Evolutionary conservation across 2,113 vertebrate genomes (phyloP), one percentile per base, ranked within the genome.

Genomic region (Aegotheles bennettii): DNA sequence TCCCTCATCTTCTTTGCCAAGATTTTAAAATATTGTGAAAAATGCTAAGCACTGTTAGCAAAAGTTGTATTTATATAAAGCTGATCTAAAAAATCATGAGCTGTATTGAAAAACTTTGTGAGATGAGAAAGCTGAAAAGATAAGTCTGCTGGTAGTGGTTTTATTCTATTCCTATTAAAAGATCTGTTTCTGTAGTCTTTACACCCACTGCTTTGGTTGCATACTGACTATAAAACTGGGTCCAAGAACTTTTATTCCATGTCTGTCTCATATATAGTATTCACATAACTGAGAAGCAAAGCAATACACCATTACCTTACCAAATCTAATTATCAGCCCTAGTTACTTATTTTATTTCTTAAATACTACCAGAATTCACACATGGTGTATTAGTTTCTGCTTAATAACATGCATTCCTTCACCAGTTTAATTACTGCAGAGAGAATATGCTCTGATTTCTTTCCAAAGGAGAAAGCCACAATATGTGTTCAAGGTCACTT

Each of bases 331-430:
- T 92, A 88, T 38, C 57, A 87, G 40, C 25, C 79, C 31, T 61
- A 69, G 20, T 25, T 2, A 82, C 87, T 79, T 84, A 76, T 89
- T 92, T 95, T 89, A 92, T 69, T 93, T 91, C 56, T 87, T 53
- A 84, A 79, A 73, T 59, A 71, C 36, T 48, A 80, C 31, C 45
- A 79, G 57, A 89, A 87, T 43, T 89, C 45, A 84, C 33, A 84
- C 15, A 73, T 36, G 36, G n/a, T 69, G 3, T 76, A 73, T 87
- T 79, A 79, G 33, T 91, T 96, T 93, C 87, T 93, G 74, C 63
- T 80, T 65, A 87, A 89, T 76, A 93, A 33, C 36, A 28, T 47
- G 29, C 40, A 91, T 35, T 82, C 61, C n/a, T 91, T 82, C 70
- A 50, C 17, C 50, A 82, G 42, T 73, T 82, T 85, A 95, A 93